phyloP scores from a whole-genome alignment of 2,797 vertebrate genomes.

The Epinephelus malabaricus region DNA sequence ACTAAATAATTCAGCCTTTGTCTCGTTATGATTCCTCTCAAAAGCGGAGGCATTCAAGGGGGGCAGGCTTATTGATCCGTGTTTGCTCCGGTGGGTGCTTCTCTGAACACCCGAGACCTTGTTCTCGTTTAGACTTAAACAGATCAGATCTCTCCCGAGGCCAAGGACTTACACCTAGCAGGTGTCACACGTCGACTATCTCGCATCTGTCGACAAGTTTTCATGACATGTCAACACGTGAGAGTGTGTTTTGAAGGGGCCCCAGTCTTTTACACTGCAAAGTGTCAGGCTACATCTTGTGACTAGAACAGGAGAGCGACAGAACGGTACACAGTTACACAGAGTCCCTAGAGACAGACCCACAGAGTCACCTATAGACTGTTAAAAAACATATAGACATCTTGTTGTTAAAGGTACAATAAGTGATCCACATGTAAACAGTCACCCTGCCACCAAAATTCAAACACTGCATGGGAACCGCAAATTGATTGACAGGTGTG shows the following conservation, averaged over 20 bases:
- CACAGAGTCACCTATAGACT: constrained; percentile 15
- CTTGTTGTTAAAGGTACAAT: constrained; percentile 2
- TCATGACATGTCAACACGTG: constrained; percentile 52
- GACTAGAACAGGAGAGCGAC: constrained; percentile 16
- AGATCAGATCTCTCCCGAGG: constrained; percentile 72
- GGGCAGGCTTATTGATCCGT: constrained; percentile 45
- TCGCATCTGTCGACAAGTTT: constrained; percentile 62
- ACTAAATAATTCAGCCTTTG: constrained; percentile 85
- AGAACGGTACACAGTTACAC: constrained; percentile 22
- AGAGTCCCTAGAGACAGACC: constrained; percentile 32
- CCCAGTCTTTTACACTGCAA: constrained; percentile 28
- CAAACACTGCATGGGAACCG: background rate
- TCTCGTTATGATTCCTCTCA: constrained; percentile 76
- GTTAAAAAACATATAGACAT: background rate
- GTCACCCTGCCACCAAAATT: background rate
- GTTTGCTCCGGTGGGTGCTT: constrained; percentile 60
- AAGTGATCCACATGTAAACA: constrained; percentile 11
- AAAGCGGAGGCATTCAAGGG: constrained; percentile 67
- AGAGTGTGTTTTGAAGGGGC: constrained; percentile 33
- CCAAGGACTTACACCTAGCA: constrained; percentile 76
- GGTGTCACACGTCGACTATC: constrained; percentile 71
- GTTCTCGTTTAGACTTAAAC: constrained; percentile 63
- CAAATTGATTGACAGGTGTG: background rate
- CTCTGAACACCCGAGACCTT: constrained; percentile 71
- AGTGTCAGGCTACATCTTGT: constrained; percentile 49